These are phyloP conservation scores for Eristalis arbustorum DNA, from an alignment of 2,888 invertebrate genomes.

Conservation along the genomic window DNA sequence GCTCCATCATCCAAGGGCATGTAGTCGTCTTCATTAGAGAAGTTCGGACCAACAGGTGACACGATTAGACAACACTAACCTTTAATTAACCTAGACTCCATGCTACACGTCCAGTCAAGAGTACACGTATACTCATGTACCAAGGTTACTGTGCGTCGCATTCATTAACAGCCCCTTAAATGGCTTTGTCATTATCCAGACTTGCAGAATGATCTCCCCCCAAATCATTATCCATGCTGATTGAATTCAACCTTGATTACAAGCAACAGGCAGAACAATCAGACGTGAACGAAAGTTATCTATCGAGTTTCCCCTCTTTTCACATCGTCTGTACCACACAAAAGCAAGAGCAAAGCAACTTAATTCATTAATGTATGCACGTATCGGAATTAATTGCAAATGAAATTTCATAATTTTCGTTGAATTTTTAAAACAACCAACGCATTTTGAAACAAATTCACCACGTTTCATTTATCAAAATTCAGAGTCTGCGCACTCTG, in stretches of 20 bases:
- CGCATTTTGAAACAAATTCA: conserved; percentile 7
- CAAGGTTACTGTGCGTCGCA: neutral
- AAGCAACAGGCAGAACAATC: neutral
- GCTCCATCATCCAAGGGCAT: no score
- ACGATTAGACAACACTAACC: no score
- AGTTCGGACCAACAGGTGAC: no score
- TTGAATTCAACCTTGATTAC: neutral
- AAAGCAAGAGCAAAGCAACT: neutral
- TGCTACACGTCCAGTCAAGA: no score
- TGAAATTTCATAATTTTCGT: neutral
- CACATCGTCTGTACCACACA: neutral
- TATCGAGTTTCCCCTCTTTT: neutral
- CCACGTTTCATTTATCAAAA: neutral
- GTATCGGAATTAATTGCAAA: neutral
- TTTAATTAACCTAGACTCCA: no score
- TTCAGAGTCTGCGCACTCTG: conserved; percentile 47
- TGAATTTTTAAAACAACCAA: neutral
- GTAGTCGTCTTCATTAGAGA: no score
- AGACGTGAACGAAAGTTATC: neutral
- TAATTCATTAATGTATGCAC: neutral
- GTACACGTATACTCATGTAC: neutral
- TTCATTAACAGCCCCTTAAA: neutral
- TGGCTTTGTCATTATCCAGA: neutral
- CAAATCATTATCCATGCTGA: neutral
- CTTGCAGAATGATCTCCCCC: neutral